A percentile compares a stretch with the other conserved stretches of the same genome.
These are phyloP conservation scores for Tipula helvola DNA, from an alignment of 2,888 invertebrate species.

Conservation along the genomic window DNA sequence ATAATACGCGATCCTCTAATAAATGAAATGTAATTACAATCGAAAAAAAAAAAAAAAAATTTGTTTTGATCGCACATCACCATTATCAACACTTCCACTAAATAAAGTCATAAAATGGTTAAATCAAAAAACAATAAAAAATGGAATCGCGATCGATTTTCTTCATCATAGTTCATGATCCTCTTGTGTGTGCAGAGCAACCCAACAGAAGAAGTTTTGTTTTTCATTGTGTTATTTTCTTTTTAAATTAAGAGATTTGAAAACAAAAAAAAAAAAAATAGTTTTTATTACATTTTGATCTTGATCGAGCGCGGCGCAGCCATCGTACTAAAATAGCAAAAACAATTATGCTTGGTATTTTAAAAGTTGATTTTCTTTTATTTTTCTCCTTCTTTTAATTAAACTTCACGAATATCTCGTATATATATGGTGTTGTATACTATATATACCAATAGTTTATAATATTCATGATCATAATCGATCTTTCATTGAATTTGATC, in stretches of 20 bases:
- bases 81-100: neutral
- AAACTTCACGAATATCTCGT: neutral
- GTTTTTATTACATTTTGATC: neutral
- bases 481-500: neutral
- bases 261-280: neutral
- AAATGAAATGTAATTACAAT: neutral
- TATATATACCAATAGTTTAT: neutral
- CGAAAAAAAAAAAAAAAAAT: neutral
- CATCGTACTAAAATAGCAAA: neutral
- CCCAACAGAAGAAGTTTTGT: neutral
- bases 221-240: neutral
- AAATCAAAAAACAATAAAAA: neutral
- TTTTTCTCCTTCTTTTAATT: neutral
- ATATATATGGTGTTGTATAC: neutral
- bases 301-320: neutral
- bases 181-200: neutral
- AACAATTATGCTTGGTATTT: neutral
- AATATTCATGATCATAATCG: neutral
- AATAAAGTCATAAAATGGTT: neutral
- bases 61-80: neutral
- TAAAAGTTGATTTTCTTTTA: neutral
- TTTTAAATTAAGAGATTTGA: neutral
- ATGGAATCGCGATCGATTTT: neutral
- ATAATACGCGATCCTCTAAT: slow-evolving; percentile 4
- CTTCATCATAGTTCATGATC: neutral